These are phyloP conservation scores for Synergus itoensis DNA, from an alignment of 2,888 invertebrate genomes.

Conservation along the genomic window DNA sequence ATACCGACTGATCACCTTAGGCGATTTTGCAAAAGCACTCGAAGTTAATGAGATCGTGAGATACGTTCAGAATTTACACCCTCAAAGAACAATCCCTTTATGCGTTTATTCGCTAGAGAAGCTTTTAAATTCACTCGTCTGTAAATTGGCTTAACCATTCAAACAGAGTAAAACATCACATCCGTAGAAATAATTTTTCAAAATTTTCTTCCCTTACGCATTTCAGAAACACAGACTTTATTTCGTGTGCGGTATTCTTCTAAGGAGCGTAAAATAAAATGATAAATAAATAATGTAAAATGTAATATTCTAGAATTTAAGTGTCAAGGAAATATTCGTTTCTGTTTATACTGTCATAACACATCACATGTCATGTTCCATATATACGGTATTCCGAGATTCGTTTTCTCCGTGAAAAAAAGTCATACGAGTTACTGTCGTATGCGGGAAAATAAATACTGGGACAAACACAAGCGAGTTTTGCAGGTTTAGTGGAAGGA, in stretches of 20 bases:
- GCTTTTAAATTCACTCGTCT: slow-evolving; percentile 1
- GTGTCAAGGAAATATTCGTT: slow-evolving; percentile 28
- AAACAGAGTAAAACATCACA: background rate
- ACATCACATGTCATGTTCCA: slow-evolving; percentile 29
- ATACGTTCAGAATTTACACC: slow-evolving; percentile 62
- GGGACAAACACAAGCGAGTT: slow-evolving; percentile 58
- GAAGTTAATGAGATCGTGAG: slow-evolving; percentile 67
- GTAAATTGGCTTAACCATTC: slow-evolving; percentile 25
- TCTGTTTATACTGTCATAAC: slow-evolving; percentile 29
- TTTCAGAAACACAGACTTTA: background rate
- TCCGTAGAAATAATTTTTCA: background rate
- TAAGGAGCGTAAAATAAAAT: background rate
- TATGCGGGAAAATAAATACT: slow-evolving; percentile 41
- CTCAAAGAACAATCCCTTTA: slow-evolving; percentile 39
- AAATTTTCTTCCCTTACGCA: background rate
- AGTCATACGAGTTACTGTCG: slow-evolving; percentile 46
- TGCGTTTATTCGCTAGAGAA: slow-evolving; percentile 26
- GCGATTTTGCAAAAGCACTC: slow-evolving; percentile 67
- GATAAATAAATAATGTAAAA: background rate
- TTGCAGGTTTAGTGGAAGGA: slow-evolving; percentile 56
- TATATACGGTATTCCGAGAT: slow-evolving; percentile 31
- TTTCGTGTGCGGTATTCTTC: background rate
- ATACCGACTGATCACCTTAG: slow-evolving; percentile 63
- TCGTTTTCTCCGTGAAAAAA: slow-evolving; percentile 61
- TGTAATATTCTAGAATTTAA: background rate